Conservation (phyloP, 2,888 invertebrate species). For the Pemphredon lugubris region DNA sequence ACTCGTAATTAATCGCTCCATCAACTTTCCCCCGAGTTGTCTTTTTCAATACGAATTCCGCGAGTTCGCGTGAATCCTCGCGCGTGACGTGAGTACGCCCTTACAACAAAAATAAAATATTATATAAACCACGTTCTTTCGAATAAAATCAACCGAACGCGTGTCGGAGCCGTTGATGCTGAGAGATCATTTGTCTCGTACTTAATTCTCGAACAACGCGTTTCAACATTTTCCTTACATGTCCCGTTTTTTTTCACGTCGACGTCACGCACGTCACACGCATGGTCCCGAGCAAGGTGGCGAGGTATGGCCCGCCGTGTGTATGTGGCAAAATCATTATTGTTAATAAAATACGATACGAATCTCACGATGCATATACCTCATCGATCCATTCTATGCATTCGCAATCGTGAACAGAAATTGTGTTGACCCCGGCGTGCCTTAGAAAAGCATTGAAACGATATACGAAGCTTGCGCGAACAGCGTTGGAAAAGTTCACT, state of each 20-base stretch:
- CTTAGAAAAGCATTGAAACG: neutral
- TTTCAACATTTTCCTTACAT: too few relatives aligned
- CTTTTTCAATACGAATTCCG: too few relatives aligned
- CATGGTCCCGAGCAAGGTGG: neutral
- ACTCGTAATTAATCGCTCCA: too few relatives aligned
- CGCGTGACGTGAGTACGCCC: too few relatives aligned
- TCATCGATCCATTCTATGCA: constrained; percentile 17
- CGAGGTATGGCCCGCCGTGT: neutral
- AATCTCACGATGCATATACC: constrained; percentile 1
- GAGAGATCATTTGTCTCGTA: too few relatives aligned
- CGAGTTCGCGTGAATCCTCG: too few relatives aligned
- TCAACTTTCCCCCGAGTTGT: too few relatives aligned
- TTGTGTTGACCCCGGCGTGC: neutral
- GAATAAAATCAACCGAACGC: neutral
- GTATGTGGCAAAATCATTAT: constrained; percentile 2
- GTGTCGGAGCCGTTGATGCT: neutral
- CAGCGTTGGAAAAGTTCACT: neutral
- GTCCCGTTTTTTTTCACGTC: too few relatives aligned
- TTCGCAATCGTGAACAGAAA: constrained; percentile 8
- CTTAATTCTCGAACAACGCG: too few relatives aligned
- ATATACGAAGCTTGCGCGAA: neutral
- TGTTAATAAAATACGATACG: constrained; percentile 19
- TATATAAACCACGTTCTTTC: neutral
- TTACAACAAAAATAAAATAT: neutral
- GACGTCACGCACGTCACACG: neutral